A percentile compares a stretch with the other conserved stretches of the same genome.
These are phyloP conservation scores for Lucilia sericata DNA, from an alignment of 1,140 invertebrate genomes.

Conservation along the genomic window DNA sequence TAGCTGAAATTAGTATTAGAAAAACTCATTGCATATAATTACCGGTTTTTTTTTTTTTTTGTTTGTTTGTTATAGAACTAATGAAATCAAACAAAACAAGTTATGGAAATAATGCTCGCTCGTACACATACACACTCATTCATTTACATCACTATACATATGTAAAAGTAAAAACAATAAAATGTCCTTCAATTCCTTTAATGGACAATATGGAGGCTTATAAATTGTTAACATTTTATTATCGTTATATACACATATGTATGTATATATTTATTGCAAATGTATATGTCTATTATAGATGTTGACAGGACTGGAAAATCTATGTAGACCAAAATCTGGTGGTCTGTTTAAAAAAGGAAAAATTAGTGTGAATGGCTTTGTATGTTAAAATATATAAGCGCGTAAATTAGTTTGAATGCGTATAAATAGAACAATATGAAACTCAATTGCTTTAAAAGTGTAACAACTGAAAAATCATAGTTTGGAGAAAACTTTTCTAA, in stretches of 20 bases:
- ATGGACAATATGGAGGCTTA: neutral
- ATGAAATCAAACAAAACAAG: conserved; percentile 19
- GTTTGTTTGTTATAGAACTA: neutral
- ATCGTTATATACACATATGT: no score
- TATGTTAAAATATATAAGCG: no score
- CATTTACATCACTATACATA: neutral
- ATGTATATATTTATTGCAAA: neutral
- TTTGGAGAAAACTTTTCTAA: no score
- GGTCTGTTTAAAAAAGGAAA: neutral
- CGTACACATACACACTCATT: neutral
- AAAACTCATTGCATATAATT: conserved; percentile 2
- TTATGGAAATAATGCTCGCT: neutral
- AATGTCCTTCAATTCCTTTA: neutral
- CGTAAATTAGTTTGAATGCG: no score
- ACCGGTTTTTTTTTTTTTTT: neutral
- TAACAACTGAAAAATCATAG: no score
- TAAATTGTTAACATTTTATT: no score
- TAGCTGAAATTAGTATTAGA: neutral
- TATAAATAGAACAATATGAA: no score
- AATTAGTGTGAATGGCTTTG: no score
- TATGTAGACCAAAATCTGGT: neutral
- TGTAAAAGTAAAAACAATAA: neutral
- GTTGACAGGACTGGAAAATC: neutral
- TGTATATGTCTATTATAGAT: neutral
- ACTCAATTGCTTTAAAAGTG: no score